Base-by-base conservation (phyloP, 2,113 vertebrate genomes). In the Hippocampus barbouri region DNA sequence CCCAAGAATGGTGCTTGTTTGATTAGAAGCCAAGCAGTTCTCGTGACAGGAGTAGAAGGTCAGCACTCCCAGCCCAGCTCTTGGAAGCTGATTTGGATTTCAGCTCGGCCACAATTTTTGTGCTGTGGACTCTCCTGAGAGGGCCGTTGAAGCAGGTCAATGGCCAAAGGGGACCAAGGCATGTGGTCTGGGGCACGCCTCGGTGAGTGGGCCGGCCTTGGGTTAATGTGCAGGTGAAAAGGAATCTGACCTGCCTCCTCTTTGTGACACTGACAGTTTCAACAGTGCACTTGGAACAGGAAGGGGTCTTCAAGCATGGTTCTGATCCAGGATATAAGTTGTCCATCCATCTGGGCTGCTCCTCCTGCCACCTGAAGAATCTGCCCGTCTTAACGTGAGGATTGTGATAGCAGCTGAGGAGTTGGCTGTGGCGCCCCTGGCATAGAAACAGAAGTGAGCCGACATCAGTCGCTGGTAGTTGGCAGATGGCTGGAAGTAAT, bases 31-130 rank as follows among this genome's bases (percentile, higher is more conserved):
- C 0, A 93, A 90, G 0, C 97, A 99, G 89, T 91, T 93, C 0
- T 97, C 97, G 0, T 96, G 93, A 72, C 97, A 98, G 77, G 98
- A 98, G 81, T 93, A 89, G 87, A 99, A 98, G 61, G 92, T 89
- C 27, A 99, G 93, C 69, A 86, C 91, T 94, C 94, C 97, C 97
- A 99, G 89, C 94, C 97, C 97, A 99, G 89, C 72, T 98, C 96
- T 83, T 94, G 90, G 0, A 99, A 98, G 75, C 94, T 94, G 87
- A 98, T 95, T 68, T 96, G 92, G 11, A 96, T 84, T 49, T 93
- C 85, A 0, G 88, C 89, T 9, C 93, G 89, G 62, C 90, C 91
- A 81, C 96, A 98, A 85, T 95, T 89, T 95, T 89, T 81, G 0
- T 92, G 86, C 61, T 84, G 83, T 0, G 85, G 69, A 0, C 85